Evolutionary conservation across 1,140 invertebrate genomes (phyloP).

Genomic region (Cydia splendana): DNA sequence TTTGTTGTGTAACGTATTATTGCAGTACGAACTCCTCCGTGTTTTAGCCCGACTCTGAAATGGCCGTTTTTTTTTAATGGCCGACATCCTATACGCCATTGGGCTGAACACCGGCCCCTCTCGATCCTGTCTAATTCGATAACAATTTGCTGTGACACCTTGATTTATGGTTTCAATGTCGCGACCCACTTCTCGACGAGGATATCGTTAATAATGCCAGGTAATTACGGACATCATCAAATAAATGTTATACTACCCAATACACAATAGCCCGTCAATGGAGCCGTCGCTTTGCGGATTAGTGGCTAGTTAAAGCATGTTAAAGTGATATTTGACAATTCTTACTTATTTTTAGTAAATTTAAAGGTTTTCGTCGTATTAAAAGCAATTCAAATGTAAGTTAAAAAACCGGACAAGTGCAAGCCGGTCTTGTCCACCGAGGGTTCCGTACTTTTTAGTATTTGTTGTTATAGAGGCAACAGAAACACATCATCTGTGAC

Average conservation of each 20-base stretch:
- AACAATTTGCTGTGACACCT: slow-evolving; percentile 57
- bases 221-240: slow-evolving; percentile 39
- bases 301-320: neutral
- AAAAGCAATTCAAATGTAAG: too few relatives aligned
- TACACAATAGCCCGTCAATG: slow-evolving; percentile 10
- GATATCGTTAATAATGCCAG: slow-evolving; percentile 26
- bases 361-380: too few relatives aligned
- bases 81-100: slow-evolving; percentile 32
- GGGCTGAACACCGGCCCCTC: slow-evolving; percentile 31
- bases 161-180: slow-evolving; percentile 57
- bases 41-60: too few relatives aligned
- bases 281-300: too few relatives aligned
- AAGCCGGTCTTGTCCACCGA: too few relatives aligned
- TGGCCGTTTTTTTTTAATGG: neutral
- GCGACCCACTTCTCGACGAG: slow-evolving; percentile 9
- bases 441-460: too few relatives aligned
- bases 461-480: too few relatives aligned
- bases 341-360: too few relatives aligned
- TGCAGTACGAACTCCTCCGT: too few relatives aligned
- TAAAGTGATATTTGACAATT: neutral
- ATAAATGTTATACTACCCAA: slow-evolving; percentile 34
- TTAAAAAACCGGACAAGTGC: too few relatives aligned
- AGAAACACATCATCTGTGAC: too few relatives aligned
- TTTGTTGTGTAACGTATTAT: too few relatives aligned
- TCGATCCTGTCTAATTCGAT: slow-evolving; percentile 52